phyloP scores from a whole-genome alignment of 2,888 invertebrate species.

The Plemyria rubiginata region DNA sequence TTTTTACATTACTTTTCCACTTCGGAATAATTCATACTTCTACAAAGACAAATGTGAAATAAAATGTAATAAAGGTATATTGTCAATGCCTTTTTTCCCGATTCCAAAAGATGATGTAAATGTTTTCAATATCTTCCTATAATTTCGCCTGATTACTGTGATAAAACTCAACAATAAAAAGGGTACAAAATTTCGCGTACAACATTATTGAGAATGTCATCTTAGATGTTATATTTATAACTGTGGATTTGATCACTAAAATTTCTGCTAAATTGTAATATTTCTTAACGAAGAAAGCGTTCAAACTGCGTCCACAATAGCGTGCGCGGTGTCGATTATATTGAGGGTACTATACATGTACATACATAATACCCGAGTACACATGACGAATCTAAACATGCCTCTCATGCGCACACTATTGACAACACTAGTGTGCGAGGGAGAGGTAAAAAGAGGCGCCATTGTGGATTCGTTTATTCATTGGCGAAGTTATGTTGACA shows the following conservation, averaged over 20 bases:
- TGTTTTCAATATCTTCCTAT: conserved; percentile 31
- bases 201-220: conserved; percentile 36
- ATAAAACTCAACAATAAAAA: conserved; percentile 30
- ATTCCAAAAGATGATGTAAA: conserved; percentile 7
- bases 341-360: no score
- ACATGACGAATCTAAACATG: no score
- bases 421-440: no score
- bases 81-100: conserved; percentile 7
- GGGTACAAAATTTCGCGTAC: conserved; percentile 32
- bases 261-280: conserved; percentile 11
- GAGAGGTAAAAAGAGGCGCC: no score
- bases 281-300: background rate
- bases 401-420: no score
- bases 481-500: no score
- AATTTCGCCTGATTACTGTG: conserved; percentile 36
- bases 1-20: background rate
- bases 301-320: background rate
- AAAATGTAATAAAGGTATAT: no score
- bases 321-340: no score
- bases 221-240: conserved; percentile 34
- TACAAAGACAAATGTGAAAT: no score
- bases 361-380: no score
- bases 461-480: no score
- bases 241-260: conserved; percentile 43
- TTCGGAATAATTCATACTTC: background rate